phyloP scores from a whole-genome alignment of 2,888 invertebrate species.

The Halictus quadricinctus region DNA sequence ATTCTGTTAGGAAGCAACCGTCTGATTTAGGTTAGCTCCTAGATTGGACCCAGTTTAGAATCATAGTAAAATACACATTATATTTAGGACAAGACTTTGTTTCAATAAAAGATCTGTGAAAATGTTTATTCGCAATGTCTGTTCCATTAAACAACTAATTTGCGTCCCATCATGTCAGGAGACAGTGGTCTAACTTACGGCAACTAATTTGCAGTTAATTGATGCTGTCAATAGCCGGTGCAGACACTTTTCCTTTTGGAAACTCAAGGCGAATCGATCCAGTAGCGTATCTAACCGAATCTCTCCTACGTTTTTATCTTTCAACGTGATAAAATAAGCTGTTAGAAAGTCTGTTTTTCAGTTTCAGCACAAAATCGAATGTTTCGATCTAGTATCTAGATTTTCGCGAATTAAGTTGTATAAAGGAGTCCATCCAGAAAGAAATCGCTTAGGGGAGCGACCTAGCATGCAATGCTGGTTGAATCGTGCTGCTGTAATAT shows the following conservation, averaged over 20 bases:
- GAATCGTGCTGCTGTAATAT: conserved; percentile 3
- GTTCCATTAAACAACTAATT: too few relatives aligned
- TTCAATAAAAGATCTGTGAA: too few relatives aligned
- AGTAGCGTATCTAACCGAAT: background rate
- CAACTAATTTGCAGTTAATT: too few relatives aligned
- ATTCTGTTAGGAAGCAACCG: too few relatives aligned
- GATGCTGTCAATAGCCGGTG: too few relatives aligned
- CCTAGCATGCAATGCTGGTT: background rate
- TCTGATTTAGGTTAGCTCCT: too few relatives aligned
- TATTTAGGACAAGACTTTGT: too few relatives aligned
- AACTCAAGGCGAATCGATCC: background rate
- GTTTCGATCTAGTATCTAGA: conserved; percentile 5
- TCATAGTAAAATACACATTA: too few relatives aligned
- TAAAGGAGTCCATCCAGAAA: background rate
- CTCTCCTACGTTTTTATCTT: background rate
- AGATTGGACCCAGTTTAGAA: too few relatives aligned
- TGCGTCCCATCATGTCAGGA: too few relatives aligned
- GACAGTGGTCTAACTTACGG: too few relatives aligned
- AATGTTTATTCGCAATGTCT: too few relatives aligned
- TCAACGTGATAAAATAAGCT: background rate
- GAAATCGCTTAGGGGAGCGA: background rate
- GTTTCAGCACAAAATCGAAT: background rate
- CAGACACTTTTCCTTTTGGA: background rate
- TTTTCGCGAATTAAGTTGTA: background rate
- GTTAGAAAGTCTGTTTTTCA: background rate